A percentile compares a stretch with the other conserved stretches of the same genome.
Conservation (phyloP, 2,888 invertebrate genomes). For the Allygus modestus region DNA sequence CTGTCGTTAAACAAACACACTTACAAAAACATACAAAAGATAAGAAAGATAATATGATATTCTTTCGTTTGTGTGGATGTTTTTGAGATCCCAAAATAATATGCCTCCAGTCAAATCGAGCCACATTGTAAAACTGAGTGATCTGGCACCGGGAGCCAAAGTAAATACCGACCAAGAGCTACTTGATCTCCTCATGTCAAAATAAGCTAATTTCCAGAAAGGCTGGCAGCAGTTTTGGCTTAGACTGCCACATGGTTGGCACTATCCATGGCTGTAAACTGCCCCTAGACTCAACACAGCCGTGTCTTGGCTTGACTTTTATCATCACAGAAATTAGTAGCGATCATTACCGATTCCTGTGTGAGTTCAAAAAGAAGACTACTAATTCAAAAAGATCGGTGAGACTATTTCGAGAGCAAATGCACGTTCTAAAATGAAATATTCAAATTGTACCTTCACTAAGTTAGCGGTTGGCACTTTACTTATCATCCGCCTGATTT, state of each 20-base stretch:
- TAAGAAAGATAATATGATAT: too few species aligned
- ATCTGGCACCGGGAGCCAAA: background rate
- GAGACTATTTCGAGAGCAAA: too few species aligned
- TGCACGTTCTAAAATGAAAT: too few species aligned
- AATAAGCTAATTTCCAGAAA: constrained; percentile 26
- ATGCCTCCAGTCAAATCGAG: background rate
- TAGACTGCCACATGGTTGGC: background rate
- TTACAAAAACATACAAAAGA: too few species aligned
- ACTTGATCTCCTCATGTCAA: constrained; percentile 14
- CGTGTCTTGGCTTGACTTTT: constrained; percentile 1
- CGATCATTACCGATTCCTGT: constrained; percentile 6
- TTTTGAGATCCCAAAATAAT: background rate
- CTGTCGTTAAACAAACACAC: too few species aligned
- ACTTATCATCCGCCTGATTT: too few species aligned
- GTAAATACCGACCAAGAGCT: background rate
- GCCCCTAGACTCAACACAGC: constrained; percentile 11
- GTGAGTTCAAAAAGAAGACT: background rate
- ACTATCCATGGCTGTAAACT: background rate
- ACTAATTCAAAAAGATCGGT: background rate
- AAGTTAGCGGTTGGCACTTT: too few species aligned
- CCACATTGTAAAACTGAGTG: background rate
- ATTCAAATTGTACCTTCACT: too few species aligned
- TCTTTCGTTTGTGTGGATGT: too few species aligned
- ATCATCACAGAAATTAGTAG: background rate
- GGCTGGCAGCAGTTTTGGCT: constrained; percentile 8